Evolutionary conservation across 2,113 vertebrate species (phyloP).

Genomic region (Brachypodius melanocephalos): DNA sequence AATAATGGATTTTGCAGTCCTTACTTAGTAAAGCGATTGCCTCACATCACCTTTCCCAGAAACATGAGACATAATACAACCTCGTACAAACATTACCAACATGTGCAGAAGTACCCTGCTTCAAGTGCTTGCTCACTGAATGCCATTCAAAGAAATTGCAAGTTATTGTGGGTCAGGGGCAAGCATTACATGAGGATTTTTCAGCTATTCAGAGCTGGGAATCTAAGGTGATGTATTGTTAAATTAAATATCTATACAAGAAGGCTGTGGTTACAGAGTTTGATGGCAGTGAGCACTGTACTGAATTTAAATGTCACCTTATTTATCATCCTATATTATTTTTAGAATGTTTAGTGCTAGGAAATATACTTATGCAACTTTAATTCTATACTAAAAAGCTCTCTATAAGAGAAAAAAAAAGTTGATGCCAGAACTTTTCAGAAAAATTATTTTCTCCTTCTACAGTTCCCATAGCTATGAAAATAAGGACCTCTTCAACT

Average conservation of each 20-base stretch:
- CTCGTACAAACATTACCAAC: not conserved
- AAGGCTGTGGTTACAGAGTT: not conserved
- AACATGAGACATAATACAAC: conserved; percentile 1
- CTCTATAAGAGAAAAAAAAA: not conserved
- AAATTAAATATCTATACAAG: not conserved
- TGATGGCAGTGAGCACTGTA: not conserved
- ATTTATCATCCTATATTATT: conserved; percentile 43
- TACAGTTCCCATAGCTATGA: not conserved
- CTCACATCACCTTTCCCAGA: conserved; percentile 33
- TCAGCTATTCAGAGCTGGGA: conserved; percentile 19
- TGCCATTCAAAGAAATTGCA: conserved; percentile 16
- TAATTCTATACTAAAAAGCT: not conserved
- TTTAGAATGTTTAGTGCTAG: conserved; percentile 23
- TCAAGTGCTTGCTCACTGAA: conserved; percentile 9
- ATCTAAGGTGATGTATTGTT: conserved; percentile 29
- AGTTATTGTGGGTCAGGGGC: not conserved
- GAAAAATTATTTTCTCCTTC: not conserved
- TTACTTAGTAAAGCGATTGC: not conserved
- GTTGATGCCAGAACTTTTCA: not conserved
- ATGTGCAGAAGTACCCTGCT: not conserved
- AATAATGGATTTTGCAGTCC: not conserved
- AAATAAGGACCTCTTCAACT: not conserved
- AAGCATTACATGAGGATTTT: not conserved
- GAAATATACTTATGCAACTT: conserved; percentile 7
- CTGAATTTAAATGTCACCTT: conserved; percentile 43